These are phyloP conservation scores for Ahaetulla prasina DNA, from an alignment of 2,113 vertebrate species.

Conservation along the genomic window DNA sequence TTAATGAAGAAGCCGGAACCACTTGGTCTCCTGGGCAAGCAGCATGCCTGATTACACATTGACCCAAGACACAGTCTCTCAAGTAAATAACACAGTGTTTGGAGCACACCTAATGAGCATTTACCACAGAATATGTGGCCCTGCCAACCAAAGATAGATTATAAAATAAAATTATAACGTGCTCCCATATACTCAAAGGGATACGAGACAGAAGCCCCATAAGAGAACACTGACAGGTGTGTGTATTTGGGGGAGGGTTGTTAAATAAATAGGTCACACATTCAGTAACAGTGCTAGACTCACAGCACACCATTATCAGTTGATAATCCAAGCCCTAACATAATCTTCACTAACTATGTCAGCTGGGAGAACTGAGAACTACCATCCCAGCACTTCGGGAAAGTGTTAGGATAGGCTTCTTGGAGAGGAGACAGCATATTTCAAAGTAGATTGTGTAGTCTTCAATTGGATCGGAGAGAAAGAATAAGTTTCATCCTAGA, in stretches of 20 bases:
- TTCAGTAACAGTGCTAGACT: not conserved
- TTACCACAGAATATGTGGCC: slow-evolving; percentile 45
- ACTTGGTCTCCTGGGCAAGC: slow-evolving; percentile 39
- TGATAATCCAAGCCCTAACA: not conserved
- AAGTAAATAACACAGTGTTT: slow-evolving; percentile 52
- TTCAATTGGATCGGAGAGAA: not conserved
- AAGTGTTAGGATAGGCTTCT: not conserved
- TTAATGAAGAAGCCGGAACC: slow-evolving; percentile 39
- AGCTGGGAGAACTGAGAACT: not conserved
- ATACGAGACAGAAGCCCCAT: not conserved
- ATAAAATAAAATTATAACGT: not conserved
- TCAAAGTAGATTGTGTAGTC: not conserved
- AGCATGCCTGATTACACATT: slow-evolving; percentile 41
- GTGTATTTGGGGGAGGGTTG: not conserved
- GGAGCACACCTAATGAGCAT: slow-evolving; percentile 54
- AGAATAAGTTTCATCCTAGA: no score
- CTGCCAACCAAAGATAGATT: not conserved
- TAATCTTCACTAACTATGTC: not conserved
- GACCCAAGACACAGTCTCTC: slow-evolving; percentile 45
- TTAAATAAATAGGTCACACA: not conserved
- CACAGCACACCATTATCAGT: not conserved
- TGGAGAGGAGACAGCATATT: not conserved
- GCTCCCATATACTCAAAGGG: not conserved
- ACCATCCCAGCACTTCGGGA: not conserved
- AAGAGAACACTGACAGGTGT: not conserved